Evolutionary conservation across 2,797 vertebrate genomes (phyloP).

Genomic region (Luscinia luscinia): DNA sequence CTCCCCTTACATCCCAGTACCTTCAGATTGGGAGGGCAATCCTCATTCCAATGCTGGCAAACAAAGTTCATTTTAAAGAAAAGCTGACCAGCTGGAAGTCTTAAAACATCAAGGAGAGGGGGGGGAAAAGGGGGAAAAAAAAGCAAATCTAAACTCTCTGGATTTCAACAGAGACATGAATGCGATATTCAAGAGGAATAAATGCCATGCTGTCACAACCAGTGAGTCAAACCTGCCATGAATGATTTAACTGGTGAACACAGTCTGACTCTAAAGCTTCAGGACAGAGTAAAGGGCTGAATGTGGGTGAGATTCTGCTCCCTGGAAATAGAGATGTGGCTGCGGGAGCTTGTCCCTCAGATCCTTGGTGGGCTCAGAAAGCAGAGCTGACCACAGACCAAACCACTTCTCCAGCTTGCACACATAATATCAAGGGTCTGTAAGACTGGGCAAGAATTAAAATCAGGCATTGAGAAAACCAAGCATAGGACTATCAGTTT

Average conservation of each 20-base stretch:
- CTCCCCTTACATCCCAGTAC: not conserved
- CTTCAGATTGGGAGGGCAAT: not conserved
- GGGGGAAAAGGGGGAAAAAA: not conserved
- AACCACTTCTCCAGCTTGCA: not conserved
- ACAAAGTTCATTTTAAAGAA: not conserved
- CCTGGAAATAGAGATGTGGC: not conserved
- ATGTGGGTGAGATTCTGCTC: not conserved
- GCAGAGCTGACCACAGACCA: not conserved
- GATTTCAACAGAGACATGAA: not conserved
- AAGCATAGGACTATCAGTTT: rapidly evolving
- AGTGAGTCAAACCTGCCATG: not conserved
- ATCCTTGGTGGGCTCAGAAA: rapidly evolving
- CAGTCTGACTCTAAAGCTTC: not conserved
- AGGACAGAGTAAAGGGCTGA: not conserved
- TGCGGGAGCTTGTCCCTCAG: not conserved
- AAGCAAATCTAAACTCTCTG: not conserved
- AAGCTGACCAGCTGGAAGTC: not conserved
- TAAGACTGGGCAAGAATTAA: not conserved
- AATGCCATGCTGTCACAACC: not conserved
- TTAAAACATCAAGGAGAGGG: not conserved
- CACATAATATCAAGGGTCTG: not conserved
- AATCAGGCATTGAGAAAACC: not conserved
- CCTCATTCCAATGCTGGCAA: not conserved
- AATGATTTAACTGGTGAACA: not conserved
- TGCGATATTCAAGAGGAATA: not conserved